A percentile compares a stretch with the other conserved stretches of the same genome.
Conservation (phyloP, 1,140 invertebrate genomes). For the Polyergus mexicanus region DNA sequence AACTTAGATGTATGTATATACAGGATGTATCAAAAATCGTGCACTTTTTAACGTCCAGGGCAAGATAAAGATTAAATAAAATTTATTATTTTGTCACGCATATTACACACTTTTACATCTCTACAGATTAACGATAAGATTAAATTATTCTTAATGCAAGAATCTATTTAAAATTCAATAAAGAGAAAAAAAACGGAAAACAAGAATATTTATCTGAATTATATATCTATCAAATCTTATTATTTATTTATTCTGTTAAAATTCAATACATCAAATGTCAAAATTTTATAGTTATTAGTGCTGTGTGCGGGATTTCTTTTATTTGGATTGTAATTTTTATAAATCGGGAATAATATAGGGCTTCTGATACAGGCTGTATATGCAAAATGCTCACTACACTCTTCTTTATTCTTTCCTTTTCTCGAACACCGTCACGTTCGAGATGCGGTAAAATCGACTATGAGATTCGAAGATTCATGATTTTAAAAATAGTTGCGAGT, state of each 20-base stretch:
- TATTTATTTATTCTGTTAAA: neutral
- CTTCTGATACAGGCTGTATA: neutral
- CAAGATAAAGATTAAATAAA: neutral
- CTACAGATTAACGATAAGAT: neutral
- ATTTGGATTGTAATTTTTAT: neutral
- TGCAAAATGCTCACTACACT: neutral
- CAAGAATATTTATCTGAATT: neutral
- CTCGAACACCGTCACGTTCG: neutral
- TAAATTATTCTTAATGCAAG: neutral
- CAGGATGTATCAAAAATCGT: slow-evolving; percentile 22
- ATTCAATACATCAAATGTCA: neutral
- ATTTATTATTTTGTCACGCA: neutral
- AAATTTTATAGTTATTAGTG: neutral
- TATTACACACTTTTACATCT: neutral
- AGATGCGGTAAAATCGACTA: slow-evolving; percentile 10
- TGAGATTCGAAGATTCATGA: slow-evolving; percentile 10
- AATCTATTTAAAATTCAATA: slow-evolving; percentile 1
- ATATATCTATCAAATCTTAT: neutral
- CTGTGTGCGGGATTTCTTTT: neutral
- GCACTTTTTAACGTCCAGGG: neutral
- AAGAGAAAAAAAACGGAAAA: neutral
- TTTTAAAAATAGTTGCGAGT: slow-evolving; percentile 3
- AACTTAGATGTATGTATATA: slow-evolving; percentile 50
- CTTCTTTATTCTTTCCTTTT: slow-evolving; percentile 9
- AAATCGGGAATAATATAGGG: neutral